Evolutionary conservation across 2,888 invertebrate species (phyloP).

Genomic region (Mesochorus sp.): DNA sequence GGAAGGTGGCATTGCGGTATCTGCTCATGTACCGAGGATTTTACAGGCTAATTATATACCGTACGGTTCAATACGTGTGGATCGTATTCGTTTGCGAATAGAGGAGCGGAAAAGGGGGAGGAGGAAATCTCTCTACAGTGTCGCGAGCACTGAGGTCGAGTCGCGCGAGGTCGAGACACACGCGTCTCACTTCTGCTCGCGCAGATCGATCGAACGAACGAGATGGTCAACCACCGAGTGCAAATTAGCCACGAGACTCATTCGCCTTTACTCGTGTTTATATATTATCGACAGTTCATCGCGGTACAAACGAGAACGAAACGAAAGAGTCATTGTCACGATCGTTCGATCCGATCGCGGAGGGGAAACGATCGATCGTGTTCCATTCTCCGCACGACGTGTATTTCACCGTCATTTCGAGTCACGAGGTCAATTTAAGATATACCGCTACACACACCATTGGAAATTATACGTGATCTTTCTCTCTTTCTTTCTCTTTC

Average conservation of each 20-base stretch:
- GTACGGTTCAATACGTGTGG: neutral
- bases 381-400: conserved; percentile 20
- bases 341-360: conserved; percentile 46
- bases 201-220: conserved; percentile 14
- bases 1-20: neutral
- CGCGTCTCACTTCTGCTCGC: conserved; percentile 24
- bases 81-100: conserved; percentile 19
- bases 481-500: no score
- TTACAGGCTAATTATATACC: conserved; percentile 21
- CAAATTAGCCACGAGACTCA: conserved; percentile 48
- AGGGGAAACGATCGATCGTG: conserved; percentile 45
- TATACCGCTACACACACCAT: conserved; percentile 38
- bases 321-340: conserved; percentile 60
- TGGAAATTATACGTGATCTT: neutral
- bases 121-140: conserved; percentile 5
- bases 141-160: conserved; percentile 21
- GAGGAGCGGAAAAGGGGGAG: no score
- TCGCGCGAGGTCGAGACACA: conserved; percentile 42
- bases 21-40: neutral
- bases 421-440: conserved; percentile 42
- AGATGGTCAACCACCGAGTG: conserved; percentile 43
- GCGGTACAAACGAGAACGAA: conserved; percentile 48
- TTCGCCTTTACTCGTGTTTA: conserved; percentile 32
- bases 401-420: conserved; percentile 3
- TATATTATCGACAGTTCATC: no score